Evolutionary conservation across 2,797 vertebrate species (phyloP), one percentile per base, ranked within the genome.

Genomic region (Megaceryle alcyon): DNA sequence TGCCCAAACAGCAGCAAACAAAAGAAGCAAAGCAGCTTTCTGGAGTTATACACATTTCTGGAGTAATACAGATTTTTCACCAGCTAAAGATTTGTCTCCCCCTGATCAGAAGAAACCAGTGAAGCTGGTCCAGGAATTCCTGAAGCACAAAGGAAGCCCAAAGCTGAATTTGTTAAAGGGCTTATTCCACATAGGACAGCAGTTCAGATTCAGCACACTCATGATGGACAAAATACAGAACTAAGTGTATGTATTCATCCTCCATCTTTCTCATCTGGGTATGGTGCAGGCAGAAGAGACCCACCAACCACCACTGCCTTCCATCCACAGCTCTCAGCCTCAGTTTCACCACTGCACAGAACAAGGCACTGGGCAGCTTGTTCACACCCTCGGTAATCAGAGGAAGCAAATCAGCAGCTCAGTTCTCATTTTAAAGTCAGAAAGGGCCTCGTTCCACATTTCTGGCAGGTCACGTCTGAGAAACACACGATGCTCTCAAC

Each of bases 401-500:
- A 46, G 22, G 37, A 57, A 49, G 43, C 14, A 46, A 87, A 35
- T 35, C 7, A 51, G 26, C 54, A 37, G 46, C 19, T 79, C 33
- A 13, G 12, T 19, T 82, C 68, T 59, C 44, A 44, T 51, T 66
- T 63, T 66, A 68, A 86, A 56, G 48, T 21, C 63, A 0, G 1
- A 31, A 65, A 18, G 16, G 41, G 49, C 28, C 19, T 89, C 5
- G 1, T 5, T 57, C 41, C 69, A 37, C 37, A 31, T 39, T 75
- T 61, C 77, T 71, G 44, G 19, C 9, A n/a, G 76, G 37, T 53
- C 80, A 69, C 0, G 0, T 28, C 31, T 0, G 0, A 85, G 60
- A 80, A 57, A 65, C 26, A 44, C 20, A 39, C 0, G 0, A 5
- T 0, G 3, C 51, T 68, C 33, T 23, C 35, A 43, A 68, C 21